Percentiles rank a stretch among this genome's conserved stretches.
Evolutionary conservation across 2,113 vertebrate species (phyloP).

Genomic region (Tupaia tana): DNA sequence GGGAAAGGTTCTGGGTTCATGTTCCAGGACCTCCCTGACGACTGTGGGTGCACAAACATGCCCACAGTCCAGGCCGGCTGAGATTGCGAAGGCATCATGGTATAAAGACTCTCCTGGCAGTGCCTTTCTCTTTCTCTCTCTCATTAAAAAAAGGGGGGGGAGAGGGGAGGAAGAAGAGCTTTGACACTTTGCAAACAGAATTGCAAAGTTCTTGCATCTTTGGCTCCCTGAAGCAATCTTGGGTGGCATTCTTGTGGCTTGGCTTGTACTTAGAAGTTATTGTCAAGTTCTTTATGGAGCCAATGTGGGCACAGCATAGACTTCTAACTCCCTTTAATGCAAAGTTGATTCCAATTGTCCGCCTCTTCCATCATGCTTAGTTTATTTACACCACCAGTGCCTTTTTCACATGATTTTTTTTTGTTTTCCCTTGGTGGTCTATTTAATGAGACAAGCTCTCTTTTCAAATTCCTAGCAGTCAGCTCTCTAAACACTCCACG

Average conservation of each 20-base stretch:
- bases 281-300: neutral
- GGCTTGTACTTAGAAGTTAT: fast-evolving
- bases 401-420: fast-evolving
- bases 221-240: fast-evolving
- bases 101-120: too few relatives aligned
- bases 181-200: neutral
- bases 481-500: too few relatives aligned
- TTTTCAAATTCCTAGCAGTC: neutral
- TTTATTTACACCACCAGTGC: neutral
- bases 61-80: too few relatives aligned
- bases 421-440: neutral
- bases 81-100: too few relatives aligned
- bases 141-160: too few relatives aligned
- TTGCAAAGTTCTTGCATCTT: fast-evolving
- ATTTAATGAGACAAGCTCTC: neutral
- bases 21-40: too few relatives aligned
- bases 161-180: too few relatives aligned
- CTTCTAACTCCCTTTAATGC: neutral
- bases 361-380: neutral
- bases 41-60: too few relatives aligned
- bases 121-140: too few relatives aligned
- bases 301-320: fast-evolving
- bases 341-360: fast-evolving
- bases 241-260: too few relatives aligned
- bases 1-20: too few relatives aligned